Percentiles rank a stretch among this genome's conserved stretches.
Evolutionary conservation across 2,113 vertebrate genomes (phyloP).

Genomic region (Plecotus auritus): DNA sequence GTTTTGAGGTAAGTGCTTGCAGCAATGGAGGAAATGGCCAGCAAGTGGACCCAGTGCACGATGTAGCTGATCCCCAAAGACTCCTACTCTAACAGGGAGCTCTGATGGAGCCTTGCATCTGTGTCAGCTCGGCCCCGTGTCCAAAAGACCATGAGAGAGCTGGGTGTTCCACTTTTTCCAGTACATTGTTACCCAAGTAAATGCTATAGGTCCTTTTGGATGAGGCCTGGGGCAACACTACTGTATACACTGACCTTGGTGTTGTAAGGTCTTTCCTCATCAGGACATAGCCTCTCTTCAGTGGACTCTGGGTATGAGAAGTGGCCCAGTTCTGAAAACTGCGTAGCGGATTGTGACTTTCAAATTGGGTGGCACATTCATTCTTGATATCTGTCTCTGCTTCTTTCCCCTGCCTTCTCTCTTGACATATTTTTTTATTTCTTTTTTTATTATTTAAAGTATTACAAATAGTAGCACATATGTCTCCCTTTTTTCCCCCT

Average conservation of each 20-base stretch:
- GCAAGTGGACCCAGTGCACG: background rate
- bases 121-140: too few species aligned
- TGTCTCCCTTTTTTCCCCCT: too few species aligned
- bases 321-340: background rate
- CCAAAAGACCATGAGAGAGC: background rate
- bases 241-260: background rate
- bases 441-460: too few species aligned
- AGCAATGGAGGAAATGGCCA: background rate
- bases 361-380: background rate
- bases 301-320: background rate
- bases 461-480: too few species aligned
- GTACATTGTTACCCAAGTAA: background rate
- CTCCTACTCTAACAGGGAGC: fast-evolving
- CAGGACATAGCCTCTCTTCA: background rate
- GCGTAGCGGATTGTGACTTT: background rate
- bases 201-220: background rate
- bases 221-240: background rate
- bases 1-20: background rate
- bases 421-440: background rate
- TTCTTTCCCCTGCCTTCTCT: background rate
- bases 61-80: too few species aligned
- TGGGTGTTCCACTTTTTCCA: background rate
- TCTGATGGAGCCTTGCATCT: background rate
- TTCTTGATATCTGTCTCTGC: background rate
- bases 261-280: background rate